Evolutionary conservation across 1,140 invertebrate genomes (phyloP), one percentile per base, ranked within the genome.

Genomic region (Tetraneura akinire): DNA sequence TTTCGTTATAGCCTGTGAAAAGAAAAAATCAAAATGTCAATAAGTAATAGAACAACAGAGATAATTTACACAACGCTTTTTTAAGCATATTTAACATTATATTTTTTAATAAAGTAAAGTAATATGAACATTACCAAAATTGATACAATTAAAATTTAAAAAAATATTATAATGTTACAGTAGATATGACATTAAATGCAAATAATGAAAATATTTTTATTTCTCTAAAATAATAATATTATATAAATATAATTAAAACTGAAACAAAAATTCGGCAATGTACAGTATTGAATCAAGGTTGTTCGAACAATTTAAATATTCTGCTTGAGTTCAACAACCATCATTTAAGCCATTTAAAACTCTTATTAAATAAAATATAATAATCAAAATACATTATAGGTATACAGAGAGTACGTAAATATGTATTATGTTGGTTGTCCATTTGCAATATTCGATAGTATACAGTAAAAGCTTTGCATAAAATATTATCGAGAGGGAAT

Each of bases 331-430:
- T 2, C 11, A 32, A 14, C 37, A 66, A 13, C 4, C 42, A 0
- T 6, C 64, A 21, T 66, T 21, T 42, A 66, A n/a, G n/a, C n/a
- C 5, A 66, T 66, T 42, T 66, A 66, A 42, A 66, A 42, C 32
- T 37, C 32, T 1, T 29, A n/a, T 14, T 1, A 37, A n/a, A 37
- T 64, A 18, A 0, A 53, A n/a, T 8, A 53, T 53, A 53, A n/a
- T 42, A 9, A 11, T 66, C 18, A 37, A 66, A 66, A 66, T 66
- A 66, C 32, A 66, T 42, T 42, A 66, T 66, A n/a, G n/a, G n/a
- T n/a, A 37, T 37, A 21, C 6, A 42, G 37, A 66, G 37, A 42
- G 21, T 14, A 66, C 42, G n/a, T 66, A 66, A 66, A 66, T 42
- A 45, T 11, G 11, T 11, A 21, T 45, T 21, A 42, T 45, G 3